Base-by-base conservation (phyloP, 2,113 vertebrate genomes). In the Phalacrocorax pelagicus region DNA sequence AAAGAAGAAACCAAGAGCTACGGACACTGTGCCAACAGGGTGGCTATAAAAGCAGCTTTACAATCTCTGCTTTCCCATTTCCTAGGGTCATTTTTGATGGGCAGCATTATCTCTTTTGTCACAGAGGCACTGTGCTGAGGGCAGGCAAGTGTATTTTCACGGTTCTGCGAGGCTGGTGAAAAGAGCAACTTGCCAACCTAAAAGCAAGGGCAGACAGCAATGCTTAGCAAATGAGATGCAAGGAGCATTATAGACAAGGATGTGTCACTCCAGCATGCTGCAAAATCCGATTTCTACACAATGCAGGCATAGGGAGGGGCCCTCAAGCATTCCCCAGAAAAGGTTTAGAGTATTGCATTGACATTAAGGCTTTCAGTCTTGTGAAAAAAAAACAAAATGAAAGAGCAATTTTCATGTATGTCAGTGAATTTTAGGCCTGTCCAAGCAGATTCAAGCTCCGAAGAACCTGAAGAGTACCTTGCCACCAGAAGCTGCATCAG, bases 71-170 rank as follows among this genome's bases (percentile, higher is more conserved):
- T 88, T 97, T 91, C 81, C 91, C 62, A 73, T 95, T 94, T 95
- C 81, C 78, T 82, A 80, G 89, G 89, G 95, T 96, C 91, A 93
- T 63, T 91, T 96, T 71, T 96, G 96, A 97, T 63, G 81, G 91
- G 78, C 74, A 90, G 71, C 89, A 78, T 93, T 92, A 94, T 96
- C 94, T 93, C 85, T 92, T 93, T 55, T 83, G 92, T 88, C 91
- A 96, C 58, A 87, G 78, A 83, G 51, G 55, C 4, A 1, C 55
- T n/a, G 81, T 47, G 89, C 54, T 85, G 58, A 91, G 94, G 92
- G 63, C 91, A 96, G 81, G 59, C 59, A 80, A 97, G 86, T 66
- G n/a, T 61, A 87, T 92, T 92, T 92, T 87, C 91, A 87, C 10
- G 81, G 78, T 81, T 96, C 89, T 91, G 81, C 17, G 59, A 96